Percentiles rank a stretch among this genome's conserved stretches.
Conservation (phyloP, 2,888 invertebrate genomes). For the Dioctria rufipes region DNA sequence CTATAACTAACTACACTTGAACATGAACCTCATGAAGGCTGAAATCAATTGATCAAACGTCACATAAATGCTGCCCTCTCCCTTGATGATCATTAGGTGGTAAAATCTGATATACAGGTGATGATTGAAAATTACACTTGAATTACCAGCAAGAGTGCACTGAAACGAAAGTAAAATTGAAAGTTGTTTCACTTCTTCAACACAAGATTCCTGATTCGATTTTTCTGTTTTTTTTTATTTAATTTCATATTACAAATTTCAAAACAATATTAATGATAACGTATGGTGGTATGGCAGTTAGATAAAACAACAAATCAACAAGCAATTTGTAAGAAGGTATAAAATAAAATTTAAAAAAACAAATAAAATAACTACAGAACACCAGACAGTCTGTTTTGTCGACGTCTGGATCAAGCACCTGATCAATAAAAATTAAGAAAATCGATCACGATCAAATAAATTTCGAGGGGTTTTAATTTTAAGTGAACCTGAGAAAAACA, state of each 20-base stretch:
- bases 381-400: neutral
- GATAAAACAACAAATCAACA: neutral
- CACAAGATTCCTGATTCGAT: neutral
- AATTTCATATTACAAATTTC: neutral
- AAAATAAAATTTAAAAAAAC: neutral
- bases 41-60: neutral
- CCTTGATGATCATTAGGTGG: neutral
- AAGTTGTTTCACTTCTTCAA: slow-evolving; percentile 18
- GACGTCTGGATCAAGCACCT: neutral
- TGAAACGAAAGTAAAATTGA: slow-evolving; percentile 44
- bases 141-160: neutral
- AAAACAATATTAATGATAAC: neutral
- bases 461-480: neutral
- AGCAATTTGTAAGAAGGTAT: neutral
- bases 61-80: neutral
- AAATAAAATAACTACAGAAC: no score
- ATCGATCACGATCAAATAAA: neutral
- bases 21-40: neutral
- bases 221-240: no score
- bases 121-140: slow-evolving; percentile 2
- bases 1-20: neutral
- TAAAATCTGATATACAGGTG: neutral
- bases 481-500: neutral
- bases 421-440: neutral
- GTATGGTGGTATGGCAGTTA: neutral